These are phyloP conservation scores for Electrona antarctica DNA, from an alignment of 2,113 vertebrate species.

Conservation along the genomic window DNA sequence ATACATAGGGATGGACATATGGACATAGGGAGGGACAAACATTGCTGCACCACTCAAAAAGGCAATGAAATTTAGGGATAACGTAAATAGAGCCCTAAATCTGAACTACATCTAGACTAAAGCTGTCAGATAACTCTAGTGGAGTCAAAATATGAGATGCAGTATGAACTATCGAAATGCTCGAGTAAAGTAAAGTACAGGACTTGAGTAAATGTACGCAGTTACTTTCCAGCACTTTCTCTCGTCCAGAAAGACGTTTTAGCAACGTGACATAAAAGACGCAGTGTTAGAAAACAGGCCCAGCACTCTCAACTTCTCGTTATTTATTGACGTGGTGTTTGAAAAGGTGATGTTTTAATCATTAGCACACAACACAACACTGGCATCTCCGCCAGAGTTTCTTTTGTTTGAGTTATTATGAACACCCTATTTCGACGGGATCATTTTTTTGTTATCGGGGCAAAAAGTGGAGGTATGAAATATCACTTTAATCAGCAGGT, in stretches of 20 bases:
- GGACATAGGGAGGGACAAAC: no score
- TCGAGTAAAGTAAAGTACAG: no score
- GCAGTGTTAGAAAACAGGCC: slow-evolving; percentile 47
- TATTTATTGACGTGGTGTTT: slow-evolving; percentile 55
- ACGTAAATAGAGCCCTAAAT: no score
- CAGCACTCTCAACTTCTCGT: slow-evolving; percentile 36
- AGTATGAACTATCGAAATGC: no score
- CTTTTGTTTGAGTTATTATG: neutral
- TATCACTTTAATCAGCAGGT: neutral
- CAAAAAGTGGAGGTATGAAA: slow-evolving; percentile 6
- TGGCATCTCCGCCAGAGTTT: slow-evolving; percentile 15
- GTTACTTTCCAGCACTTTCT: neutral
- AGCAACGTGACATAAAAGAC: slow-evolving; percentile 45
- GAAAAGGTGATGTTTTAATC: slow-evolving; percentile 48
- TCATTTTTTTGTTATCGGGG: neutral
- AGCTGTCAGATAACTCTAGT: no score
- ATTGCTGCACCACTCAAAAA: no score
- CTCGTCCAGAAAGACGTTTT: slow-evolving; percentile 48
- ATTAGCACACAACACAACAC: slow-evolving; percentile 12
- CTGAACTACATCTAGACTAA: no score
- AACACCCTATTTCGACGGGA: neutral
- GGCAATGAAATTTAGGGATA: no score
- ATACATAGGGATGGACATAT: no score
- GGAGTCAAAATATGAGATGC: no score
- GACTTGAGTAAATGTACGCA: no score